These are phyloP conservation scores for Indicator maculatus DNA, from an alignment of 2,113 vertebrate genomes.

Conservation along the genomic window DNA sequence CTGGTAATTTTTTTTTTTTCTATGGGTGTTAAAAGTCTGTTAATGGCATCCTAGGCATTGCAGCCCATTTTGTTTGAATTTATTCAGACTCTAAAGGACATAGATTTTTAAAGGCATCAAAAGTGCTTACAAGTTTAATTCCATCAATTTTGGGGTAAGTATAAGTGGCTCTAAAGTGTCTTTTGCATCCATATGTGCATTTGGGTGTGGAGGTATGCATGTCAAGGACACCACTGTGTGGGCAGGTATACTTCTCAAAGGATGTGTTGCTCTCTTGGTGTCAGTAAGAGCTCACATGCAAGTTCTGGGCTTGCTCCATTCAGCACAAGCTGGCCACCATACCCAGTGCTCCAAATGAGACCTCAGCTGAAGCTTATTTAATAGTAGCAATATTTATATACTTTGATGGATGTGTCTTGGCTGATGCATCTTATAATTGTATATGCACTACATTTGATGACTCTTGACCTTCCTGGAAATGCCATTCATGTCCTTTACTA, in stretches of 20 bases:
- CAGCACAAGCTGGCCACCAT: not conserved
- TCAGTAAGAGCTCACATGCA: not conserved
- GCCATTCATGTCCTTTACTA: rapidly evolving
- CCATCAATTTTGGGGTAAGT: not conserved
- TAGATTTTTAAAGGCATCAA: not conserved
- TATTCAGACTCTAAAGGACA: not conserved
- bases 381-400: not conserved
- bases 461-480: not conserved
- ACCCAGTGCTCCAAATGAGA: not conserved
- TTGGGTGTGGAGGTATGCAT: not conserved
- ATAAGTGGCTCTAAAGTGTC: not conserved
- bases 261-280: not conserved
- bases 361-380: not conserved
- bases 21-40: not conserved
- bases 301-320: not conserved
- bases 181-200: not conserved
- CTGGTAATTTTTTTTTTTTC: not conserved
- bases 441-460: not conserved
- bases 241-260: not conserved
- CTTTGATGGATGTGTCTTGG: not conserved
- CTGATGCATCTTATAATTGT: not conserved
- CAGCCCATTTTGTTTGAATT: not conserved
- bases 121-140: not conserved
- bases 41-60: not conserved
- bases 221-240: not conserved